phyloP scores from a whole-genome alignment of 2,797 vertebrate genomes.

The Anguilla obscura region DNA sequence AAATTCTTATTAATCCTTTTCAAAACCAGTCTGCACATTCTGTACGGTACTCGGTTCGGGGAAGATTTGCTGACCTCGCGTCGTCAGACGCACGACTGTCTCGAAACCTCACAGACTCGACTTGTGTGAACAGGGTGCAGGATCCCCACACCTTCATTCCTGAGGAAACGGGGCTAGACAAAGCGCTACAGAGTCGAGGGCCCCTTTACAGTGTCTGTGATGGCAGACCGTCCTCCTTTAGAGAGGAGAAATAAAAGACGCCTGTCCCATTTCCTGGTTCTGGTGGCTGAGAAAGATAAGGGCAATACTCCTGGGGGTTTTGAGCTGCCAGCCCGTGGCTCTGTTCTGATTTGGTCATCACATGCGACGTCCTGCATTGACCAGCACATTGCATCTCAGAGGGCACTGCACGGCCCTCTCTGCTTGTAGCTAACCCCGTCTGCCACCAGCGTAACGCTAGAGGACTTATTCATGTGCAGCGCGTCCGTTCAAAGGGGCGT shows the following conservation, averaged over 20 bases:
- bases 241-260: slow-evolving; percentile 29
- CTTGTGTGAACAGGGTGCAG: background rate
- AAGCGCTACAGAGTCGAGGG: background rate
- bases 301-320: background rate
- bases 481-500: background rate
- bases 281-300: slow-evolving; percentile 37
- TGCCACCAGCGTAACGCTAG: background rate
- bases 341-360: slow-evolving; percentile 1
- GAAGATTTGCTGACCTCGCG: background rate
- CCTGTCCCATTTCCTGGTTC: slow-evolving; percentile 25
- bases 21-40: background rate
- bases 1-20: slow-evolving; percentile 17
- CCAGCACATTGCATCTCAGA: background rate
- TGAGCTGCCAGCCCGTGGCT: background rate
- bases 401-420: background rate
- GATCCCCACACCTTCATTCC: background rate
- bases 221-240: slow-evolving; percentile 32
- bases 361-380: background rate
- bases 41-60: background rate
- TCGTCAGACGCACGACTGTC: background rate
- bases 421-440: background rate
- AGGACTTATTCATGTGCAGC: background rate
- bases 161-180: background rate
- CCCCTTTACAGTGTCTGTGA: background rate
- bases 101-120: background rate